Evolutionary conservation across 2,888 invertebrate genomes (phyloP).

Genomic region (Agrochola litura): DNA sequence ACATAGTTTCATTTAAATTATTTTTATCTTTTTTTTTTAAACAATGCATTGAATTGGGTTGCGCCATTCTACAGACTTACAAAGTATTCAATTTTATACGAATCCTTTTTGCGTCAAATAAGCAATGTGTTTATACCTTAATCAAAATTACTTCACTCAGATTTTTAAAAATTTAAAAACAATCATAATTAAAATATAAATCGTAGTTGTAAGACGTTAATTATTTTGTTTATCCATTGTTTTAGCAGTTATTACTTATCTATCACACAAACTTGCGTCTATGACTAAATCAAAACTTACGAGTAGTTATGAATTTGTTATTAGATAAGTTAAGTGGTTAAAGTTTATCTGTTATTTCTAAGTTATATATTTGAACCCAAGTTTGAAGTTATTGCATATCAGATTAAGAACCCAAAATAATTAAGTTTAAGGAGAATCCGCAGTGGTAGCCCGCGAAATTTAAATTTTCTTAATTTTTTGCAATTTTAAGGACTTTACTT

Average conservation of each 20-base stretch:
- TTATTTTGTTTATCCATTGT: constrained; percentile 7
- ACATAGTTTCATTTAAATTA: neutral
- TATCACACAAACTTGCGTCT: constrained; percentile 32
- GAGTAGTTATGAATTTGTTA: constrained; percentile 44
- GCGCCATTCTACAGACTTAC: neutral
- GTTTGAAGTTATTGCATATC: constrained; percentile 26
- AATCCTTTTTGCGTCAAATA: neutral
- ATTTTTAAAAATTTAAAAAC: neutral
- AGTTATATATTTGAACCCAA: constrained; percentile 24
- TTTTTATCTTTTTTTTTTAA: no score
- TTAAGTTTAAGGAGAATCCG: neutral
- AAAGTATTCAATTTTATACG: neutral
- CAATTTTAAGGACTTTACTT: neutral
- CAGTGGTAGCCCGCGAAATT: no score
- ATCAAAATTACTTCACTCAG: neutral
- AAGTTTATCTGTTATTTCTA: constrained; percentile 44
- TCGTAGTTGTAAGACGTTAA: constrained; percentile 1
- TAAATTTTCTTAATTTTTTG: no score
- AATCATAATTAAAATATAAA: neutral
- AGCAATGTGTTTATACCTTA: neutral
- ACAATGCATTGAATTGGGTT: no score
- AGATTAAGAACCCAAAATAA: constrained; percentile 21
- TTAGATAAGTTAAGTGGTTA: constrained; percentile 41
- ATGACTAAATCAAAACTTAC: constrained; percentile 40
- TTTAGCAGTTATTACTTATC: constrained; percentile 29